Percentiles rank a stretch among this genome's conserved stretches.
These are phyloP conservation scores for Amniataba percoides DNA, from an alignment of 2,797 vertebrate species.

Conservation along the genomic window DNA sequence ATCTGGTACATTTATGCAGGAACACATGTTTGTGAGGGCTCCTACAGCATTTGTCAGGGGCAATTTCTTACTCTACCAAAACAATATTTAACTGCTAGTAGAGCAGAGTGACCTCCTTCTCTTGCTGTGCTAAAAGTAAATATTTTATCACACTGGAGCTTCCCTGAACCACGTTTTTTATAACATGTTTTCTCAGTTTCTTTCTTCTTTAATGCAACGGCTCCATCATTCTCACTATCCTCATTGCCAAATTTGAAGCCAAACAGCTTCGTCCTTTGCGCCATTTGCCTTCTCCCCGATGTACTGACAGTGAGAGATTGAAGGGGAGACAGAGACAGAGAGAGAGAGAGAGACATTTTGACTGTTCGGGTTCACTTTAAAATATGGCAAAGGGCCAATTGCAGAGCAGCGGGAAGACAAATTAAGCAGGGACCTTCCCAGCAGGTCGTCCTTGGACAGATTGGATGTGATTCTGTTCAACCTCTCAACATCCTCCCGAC, in stretches of 20 bases:
- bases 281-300: slow-evolving; percentile 38
- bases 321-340: slow-evolving; percentile 27
- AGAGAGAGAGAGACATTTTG: slow-evolving; percentile 63
- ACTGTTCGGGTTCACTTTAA: slow-evolving; percentile 74
- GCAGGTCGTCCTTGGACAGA: slow-evolving; percentile 77
- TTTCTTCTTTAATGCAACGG: slow-evolving; percentile 46
- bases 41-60: slow-evolving; percentile 25
- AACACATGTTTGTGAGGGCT: background rate
- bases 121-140: slow-evolving; percentile 50
- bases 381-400: slow-evolving; percentile 74
- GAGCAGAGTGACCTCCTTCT: slow-evolving; percentile 38
- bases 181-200: slow-evolving; percentile 36
- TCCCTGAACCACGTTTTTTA: slow-evolving; percentile 36
- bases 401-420: slow-evolving; percentile 72
- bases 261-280: slow-evolving; percentile 54
- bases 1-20: background rate
- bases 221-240: slow-evolving; percentile 61
- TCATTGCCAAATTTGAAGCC: slow-evolving; percentile 55
- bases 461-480: slow-evolving; percentile 74
- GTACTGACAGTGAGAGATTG: slow-evolving; percentile 49
- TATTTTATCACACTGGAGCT: slow-evolving; percentile 62
- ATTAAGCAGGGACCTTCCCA: slow-evolving; percentile 78
- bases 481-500: slow-evolving; percentile 70
- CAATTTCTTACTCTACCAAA: slow-evolving; percentile 31
- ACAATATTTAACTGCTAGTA: slow-evolving; percentile 26